Evolutionary conservation across 2,113 vertebrate genomes (phyloP).

Genomic region (Eira barbara): DNA sequence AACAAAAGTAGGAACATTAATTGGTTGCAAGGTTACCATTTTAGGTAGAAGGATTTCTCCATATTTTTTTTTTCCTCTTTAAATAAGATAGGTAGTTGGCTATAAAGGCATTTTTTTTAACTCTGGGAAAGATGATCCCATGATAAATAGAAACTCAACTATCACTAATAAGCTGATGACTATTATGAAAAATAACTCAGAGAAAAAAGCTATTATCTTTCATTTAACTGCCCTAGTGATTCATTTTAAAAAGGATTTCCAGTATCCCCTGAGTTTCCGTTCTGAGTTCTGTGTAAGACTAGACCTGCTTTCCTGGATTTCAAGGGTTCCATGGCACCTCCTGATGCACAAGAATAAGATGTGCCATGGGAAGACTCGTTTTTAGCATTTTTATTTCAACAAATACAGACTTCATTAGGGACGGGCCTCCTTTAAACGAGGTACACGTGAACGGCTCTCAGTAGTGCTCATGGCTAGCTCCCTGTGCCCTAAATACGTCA

Average conservation of each 20-base stretch:
- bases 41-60: not conserved
- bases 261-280: not conserved
- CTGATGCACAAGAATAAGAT: not conserved
- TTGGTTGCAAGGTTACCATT: not conserved
- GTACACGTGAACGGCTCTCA: not conserved
- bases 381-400: not conserved
- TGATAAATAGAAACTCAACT: not conserved
- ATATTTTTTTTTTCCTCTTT: not conserved
- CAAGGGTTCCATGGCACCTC: not conserved
- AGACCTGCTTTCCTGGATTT: not conserved
- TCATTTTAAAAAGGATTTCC: not conserved
- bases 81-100: not conserved
- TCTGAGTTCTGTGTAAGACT: not conserved
- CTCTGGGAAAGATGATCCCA: not conserved
- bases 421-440: not conserved
- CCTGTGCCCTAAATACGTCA: slow-evolving; percentile 37
- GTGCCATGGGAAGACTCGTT: not conserved
- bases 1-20: not conserved
- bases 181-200: not conserved
- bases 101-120: not conserved
- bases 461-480: not conserved
- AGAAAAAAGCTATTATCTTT: slow-evolving; percentile 45
- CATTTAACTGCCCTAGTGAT: not conserved
- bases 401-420: not conserved
- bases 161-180: not conserved